Conservation (phyloP, 2,888 invertebrate species). For the Pollenia griseotomentosa region DNA sequence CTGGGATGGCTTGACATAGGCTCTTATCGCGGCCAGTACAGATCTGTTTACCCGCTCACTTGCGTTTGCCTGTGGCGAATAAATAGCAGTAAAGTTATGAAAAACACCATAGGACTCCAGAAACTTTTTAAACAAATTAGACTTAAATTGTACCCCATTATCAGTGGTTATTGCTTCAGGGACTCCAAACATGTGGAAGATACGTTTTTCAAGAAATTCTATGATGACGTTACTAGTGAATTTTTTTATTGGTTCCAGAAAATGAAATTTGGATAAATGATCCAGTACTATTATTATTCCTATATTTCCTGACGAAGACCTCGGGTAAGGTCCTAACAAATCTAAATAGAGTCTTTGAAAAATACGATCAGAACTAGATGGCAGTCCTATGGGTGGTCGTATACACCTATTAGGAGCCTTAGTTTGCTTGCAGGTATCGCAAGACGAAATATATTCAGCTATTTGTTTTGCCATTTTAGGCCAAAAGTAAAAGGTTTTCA, state of each 20-base stretch:
- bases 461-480: no score
- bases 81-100: conserved; percentile 18
- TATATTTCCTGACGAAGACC: conserved; percentile 61
- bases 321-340: conserved; percentile 65
- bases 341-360: conserved; percentile 59
- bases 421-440: no score
- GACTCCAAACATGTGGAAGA: conserved; percentile 23
- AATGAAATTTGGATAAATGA: conserved; percentile 64
- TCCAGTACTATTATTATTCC: conserved; percentile 65
- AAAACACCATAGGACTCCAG: background rate
- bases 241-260: conserved; percentile 63
- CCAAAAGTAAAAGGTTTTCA: no score
- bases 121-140: conserved; percentile 13
- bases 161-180: conserved; percentile 27
- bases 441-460: no score
- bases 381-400: no score
- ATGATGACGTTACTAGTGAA: conserved; percentile 31
- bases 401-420: no score
- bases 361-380: no score
- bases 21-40: conserved; percentile 24
- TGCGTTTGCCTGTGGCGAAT: conserved; percentile 23
- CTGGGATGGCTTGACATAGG: conserved; percentile 17
- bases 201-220: background rate
- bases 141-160: conserved; percentile 32
- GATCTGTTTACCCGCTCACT: background rate